Base-by-base conservation (phyloP, 2,888 invertebrate species). In the Oasisia sp. region DNA sequence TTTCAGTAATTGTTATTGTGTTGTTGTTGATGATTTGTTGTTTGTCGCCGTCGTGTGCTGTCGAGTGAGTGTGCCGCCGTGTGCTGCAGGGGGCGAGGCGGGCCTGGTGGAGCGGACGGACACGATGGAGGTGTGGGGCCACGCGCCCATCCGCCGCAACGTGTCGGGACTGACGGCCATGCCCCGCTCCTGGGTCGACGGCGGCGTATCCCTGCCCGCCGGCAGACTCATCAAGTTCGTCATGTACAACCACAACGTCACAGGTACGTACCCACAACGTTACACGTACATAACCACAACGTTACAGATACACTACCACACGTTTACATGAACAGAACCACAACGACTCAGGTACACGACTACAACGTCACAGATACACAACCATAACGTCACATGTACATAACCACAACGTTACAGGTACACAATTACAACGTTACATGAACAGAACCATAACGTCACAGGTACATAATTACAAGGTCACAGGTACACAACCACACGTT, bases 161-260 rank as follows among this genome's bases (percentile, higher is more conserved):
- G 56, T 91, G 8, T 56, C 91, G n/a, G 91, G 90, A 58, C 11
- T 12, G 32, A 90, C 90, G 27, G 91, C 92, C 32, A 38, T 38
- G 27, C 89, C 56, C 11, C 91, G 92, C 1, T 91, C 91, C 9
- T 92, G 92, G 92, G 92, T 92, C 32, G 92, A 92, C 50, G 89
- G 44, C 45, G 74, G 91, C 45, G 92, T 92, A 19, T n/a, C 32
- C 12, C 90, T 92, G 27, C 92, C 92, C 7, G 58, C 50, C 19
- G 92, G 92, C 19, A 32, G 89, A 27, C 91, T 92, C 32, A 45
- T 89, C 89, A 92, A 89, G 56, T 92, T 74, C 74, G 27, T 74
- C 74, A 74, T 74, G 19, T 74, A 74, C 74, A 74, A 19, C 19
- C 74, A 74, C 74, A 27, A 19, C 74, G 74, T 74, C 74, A 74